These are phyloP conservation scores for Greenwoodochromis staneri DNA, from an alignment of 2,113 vertebrate genomes.

Conservation along the genomic window DNA sequence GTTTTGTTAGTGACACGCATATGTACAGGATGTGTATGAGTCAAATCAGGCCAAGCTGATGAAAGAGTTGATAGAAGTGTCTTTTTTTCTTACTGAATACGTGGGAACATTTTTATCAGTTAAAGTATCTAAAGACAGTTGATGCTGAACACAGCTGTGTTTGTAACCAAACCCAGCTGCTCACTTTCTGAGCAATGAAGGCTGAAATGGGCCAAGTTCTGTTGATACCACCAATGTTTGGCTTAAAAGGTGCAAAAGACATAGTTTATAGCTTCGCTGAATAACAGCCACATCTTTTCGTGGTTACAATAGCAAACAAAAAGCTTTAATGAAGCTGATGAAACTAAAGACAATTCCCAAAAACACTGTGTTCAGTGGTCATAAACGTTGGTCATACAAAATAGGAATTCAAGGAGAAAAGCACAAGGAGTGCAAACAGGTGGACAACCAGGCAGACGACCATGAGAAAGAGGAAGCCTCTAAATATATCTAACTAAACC, in stretches of 20 bases:
- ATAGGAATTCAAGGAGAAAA: not conserved
- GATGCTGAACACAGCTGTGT: conserved; percentile 5
- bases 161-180: conserved; percentile 10
- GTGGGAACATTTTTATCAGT: not conserved
- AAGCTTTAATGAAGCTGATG: not conserved
- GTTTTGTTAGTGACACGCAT: not conserved
- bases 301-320: not conserved
- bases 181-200: not conserved
- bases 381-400: not conserved
- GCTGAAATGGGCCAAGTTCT: not conserved
- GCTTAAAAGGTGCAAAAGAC: not conserved
- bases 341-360: not conserved
- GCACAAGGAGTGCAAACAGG: not conserved
- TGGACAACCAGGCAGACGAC: fast-evolving
- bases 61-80: not conserved
- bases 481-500: not conserved
- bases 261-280: not conserved
- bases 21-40: not conserved
- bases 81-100: not conserved
- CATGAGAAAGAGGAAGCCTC: not conserved
- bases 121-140: not conserved
- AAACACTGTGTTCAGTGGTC: not conserved
- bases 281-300: not conserved
- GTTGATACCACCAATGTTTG: not conserved
- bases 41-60: not conserved